Evolutionary conservation across 2,888 invertebrate species (phyloP).

Genomic region (Malacosoma neustria): DNA sequence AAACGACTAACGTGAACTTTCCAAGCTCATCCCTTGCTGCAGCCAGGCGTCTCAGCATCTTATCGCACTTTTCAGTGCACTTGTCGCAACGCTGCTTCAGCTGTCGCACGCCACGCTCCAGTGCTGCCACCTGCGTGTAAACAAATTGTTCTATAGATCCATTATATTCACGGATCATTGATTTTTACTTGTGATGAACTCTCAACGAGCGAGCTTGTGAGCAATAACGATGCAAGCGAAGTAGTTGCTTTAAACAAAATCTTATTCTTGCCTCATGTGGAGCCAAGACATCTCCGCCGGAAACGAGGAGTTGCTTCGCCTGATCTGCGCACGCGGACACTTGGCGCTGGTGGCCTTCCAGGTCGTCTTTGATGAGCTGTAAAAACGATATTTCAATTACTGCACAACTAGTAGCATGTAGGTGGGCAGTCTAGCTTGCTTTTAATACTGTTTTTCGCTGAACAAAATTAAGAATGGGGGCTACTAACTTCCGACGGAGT

Average conservation of each 20-base stretch:
- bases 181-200: no score
- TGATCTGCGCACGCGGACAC: conserved; percentile 91
- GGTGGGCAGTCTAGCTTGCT: no score
- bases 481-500: no score
- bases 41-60: conserved; percentile 82
- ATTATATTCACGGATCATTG: no score
- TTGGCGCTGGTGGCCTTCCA: conserved; percentile 89
- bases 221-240: no score
- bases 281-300: conserved; percentile 93
- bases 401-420: no score
- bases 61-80: conserved; percentile 86
- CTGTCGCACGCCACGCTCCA: conserved; percentile 90
- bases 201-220: no score
- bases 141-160: no score
- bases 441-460: no score
- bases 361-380: conserved; percentile 91
- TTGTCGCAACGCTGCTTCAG: conserved; percentile 88
- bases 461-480: no score
- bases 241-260: no score
- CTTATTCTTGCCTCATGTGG: conserved; percentile 80
- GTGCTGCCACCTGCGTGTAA: conserved; percentile 76
- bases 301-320: conserved; percentile 90
- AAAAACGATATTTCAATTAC: no score
- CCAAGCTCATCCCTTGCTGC: conserved; percentile 91
- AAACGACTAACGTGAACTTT: conserved; percentile 85